phyloP scores from a whole-genome alignment of 2,888 invertebrate genomes.

The Pocota personata region DNA sequence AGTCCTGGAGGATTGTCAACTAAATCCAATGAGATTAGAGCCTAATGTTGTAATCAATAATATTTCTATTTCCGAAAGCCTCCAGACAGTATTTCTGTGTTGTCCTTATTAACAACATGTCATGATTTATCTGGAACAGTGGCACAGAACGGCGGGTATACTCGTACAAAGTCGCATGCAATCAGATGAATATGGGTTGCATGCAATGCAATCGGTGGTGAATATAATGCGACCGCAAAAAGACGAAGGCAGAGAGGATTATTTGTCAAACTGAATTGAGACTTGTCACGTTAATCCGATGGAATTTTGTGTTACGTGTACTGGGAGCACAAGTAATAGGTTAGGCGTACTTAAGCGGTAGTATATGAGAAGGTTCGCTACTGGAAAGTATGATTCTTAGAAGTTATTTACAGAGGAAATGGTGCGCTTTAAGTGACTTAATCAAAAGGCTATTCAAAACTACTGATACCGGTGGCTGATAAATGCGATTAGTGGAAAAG shows the following conservation, averaged over 20 bases:
- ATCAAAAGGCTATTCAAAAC: no score
- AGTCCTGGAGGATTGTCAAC: conserved; percentile 62
- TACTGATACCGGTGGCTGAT: no score
- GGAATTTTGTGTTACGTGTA: conserved; percentile 18
- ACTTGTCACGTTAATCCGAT: conserved; percentile 62
- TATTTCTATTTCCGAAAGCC: conserved; percentile 58
- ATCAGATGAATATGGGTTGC: conserved; percentile 21
- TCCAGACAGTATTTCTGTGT: not conserved
- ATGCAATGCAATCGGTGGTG: conserved; percentile 49
- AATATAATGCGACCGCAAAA: not conserved
- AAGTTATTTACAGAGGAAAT: no score
- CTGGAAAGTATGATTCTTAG: no score
- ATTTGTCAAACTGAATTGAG: conserved; percentile 64
- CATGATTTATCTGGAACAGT: conserved; percentile 29
- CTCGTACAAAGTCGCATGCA: conserved; percentile 9
- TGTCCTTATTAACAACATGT: conserved; percentile 53
- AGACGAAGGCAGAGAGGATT: conserved; percentile 16
- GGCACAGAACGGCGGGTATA: not conserved
- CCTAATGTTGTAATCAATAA: conserved; percentile 68
- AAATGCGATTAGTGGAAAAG: no score
- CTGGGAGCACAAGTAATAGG: not conserved
- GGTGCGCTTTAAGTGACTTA: no score
- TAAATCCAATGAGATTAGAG: conserved; percentile 47
- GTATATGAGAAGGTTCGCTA: no score
- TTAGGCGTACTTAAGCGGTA: no score